Evolutionary conservation across 2,113 vertebrate species (phyloP).

Genomic region (Cavia porcellus): DNA sequence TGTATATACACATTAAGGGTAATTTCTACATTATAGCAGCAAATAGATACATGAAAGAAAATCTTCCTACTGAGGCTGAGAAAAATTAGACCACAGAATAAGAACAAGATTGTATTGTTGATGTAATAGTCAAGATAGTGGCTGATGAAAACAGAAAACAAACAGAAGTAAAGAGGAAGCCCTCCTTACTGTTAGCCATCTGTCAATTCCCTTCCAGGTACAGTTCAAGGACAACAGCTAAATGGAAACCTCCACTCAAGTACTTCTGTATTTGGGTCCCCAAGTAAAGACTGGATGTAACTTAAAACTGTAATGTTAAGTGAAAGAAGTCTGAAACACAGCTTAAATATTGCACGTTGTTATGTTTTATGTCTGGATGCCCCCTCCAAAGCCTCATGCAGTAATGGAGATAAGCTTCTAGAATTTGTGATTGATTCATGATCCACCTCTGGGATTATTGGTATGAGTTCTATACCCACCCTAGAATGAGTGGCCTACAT

Average conservation of each 20-base stretch:
- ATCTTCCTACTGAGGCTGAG: constrained; percentile 69
- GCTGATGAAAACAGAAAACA: constrained; percentile 9
- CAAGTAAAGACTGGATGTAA: not conserved
- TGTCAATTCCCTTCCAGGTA: not conserved
- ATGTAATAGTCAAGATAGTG: not conserved
- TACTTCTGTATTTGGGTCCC: not conserved
- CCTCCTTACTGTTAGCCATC: not conserved
- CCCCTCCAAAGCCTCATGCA: too few relatives aligned
- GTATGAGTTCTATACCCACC: too few relatives aligned
- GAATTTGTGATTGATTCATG: too few relatives aligned
- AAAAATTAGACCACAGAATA: constrained; percentile 59
- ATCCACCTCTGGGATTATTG: too few relatives aligned
- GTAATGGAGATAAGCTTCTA: too few relatives aligned
- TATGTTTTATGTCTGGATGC: too few relatives aligned
- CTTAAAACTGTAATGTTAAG: not conserved
- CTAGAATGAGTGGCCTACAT: too few relatives aligned
- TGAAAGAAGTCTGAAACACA: not conserved
- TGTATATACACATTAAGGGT: constrained; percentile 77
- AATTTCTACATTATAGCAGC: constrained; percentile 77
- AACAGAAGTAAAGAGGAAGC: not conserved
- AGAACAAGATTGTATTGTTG: not conserved
- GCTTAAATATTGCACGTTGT: not conserved
- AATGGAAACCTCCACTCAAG: not conserved
- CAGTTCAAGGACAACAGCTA: not conserved
- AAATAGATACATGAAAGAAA: constrained; percentile 61